Evolutionary conservation across 1,140 invertebrate species (phyloP), one percentile per base, ranked within the genome.

Genomic region (Scaptomyza montana): DNA sequence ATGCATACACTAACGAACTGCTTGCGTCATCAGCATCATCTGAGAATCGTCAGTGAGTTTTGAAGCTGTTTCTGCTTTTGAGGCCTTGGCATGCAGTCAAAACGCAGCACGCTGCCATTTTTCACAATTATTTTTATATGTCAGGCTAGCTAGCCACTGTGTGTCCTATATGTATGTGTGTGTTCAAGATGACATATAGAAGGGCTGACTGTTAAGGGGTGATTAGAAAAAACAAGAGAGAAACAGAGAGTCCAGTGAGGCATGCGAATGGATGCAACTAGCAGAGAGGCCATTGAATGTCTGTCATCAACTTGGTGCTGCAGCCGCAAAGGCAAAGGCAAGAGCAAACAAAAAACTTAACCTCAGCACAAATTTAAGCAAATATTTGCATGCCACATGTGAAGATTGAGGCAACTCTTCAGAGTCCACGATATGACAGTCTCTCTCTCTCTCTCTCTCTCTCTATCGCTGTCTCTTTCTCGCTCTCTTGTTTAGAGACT

Each of bases 341-440:
- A 75, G 33, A 75, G 65, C 74, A 89, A 89, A 89, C 79, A 89
- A 80, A 77, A 89, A 84, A 86, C 79, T 89, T 89, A 89, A 89
- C 85, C 84, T 89, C 84, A 89, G 84, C 84, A 89, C 79, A 89
- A 89, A 89, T 89, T 89, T 89, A 89, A 84, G 85, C 84, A 89
- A 89, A 89, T 89, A 89, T 89, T 89, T 89, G 85, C 85, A 76
- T 73, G 50, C 73, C 68, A 72, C 73, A 72, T 74, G 66, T 74
- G 59, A 54, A 74, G 72, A 70, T 63, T 74, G 72, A 73, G 70
- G 70, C 70, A 47, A 73, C 70, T 73, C 70, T 67, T 68, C 64
- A 50, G n/a, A 41, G 41, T 56, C 46, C 33, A 50, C 39, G 10
- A 43, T 43, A 6, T 62, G 64, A 69, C 71, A 62, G 51, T 9